These are phyloP conservation scores for Drosophila navojoa DNA, from an alignment of 1,140 invertebrate genomes.

Conservation along the genomic window DNA sequence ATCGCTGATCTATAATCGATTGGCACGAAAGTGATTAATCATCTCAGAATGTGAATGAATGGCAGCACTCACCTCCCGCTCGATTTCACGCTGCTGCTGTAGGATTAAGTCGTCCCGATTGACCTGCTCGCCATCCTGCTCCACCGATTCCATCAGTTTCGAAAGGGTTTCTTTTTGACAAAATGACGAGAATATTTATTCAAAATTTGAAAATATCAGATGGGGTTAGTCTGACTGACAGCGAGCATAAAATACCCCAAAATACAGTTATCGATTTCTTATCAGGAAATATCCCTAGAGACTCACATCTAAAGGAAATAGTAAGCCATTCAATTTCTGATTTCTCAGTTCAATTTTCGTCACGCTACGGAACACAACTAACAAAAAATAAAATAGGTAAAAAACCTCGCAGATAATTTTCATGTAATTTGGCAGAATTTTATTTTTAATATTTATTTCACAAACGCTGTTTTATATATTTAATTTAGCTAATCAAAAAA, in stretches of 20 bases:
- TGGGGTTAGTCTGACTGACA: constrained; percentile 5
- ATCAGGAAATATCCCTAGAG: neutral
- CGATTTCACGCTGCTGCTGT: constrained; percentile 94
- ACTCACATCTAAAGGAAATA: neutral
- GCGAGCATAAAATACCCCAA: neutral
- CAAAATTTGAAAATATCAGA: constrained; percentile 16
- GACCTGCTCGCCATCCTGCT: constrained; percentile 75
- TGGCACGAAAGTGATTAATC: neutral
- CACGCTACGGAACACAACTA: too few relatives aligned
- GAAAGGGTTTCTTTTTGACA: constrained; percentile 1
- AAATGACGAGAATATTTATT: constrained; percentile 20
- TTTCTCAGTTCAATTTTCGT: neutral
- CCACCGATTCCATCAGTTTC: constrained; percentile 34
- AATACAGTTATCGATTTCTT: neutral
- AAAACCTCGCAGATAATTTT: too few relatives aligned
- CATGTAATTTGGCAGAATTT: neutral
- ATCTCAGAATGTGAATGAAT: neutral
- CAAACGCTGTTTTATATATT: neutral
- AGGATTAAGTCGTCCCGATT: constrained; percentile 96
- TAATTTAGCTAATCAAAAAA: neutral
- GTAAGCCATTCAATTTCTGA: neutral
- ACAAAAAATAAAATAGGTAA: too few relatives aligned
- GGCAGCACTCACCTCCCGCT: constrained; percentile 90
- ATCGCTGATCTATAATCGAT: constrained; percentile 90
- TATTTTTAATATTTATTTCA: neutral